Evolutionary conservation across 2,888 invertebrate species (phyloP).

Genomic region (Thera obeliscata): DNA sequence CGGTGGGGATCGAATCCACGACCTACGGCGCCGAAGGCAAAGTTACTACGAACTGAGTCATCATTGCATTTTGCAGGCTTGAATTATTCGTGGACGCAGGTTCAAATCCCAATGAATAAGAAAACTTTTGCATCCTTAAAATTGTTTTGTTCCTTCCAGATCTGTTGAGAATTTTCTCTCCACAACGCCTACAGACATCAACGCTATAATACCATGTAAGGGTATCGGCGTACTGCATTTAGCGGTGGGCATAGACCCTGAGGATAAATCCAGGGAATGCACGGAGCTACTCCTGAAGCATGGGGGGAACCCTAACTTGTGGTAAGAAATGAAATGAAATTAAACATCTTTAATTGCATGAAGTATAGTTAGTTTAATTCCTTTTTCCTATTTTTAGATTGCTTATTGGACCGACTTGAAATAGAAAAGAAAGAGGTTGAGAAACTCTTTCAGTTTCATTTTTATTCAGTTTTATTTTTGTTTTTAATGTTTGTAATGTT

Average conservation of each 20-base stretch:
- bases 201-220: slow-evolving; percentile 87
- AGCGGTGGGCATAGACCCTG: slow-evolving; percentile 88
- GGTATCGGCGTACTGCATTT: slow-evolving; percentile 91
- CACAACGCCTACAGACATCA: slow-evolving; percentile 85
- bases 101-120: neutral
- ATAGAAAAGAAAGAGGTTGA: no score
- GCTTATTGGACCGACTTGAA: no score
- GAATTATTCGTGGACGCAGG: neutral
- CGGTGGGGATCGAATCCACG: no score
- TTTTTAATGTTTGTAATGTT: no score
- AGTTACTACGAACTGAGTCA: no score
- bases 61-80: neutral
- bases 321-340: slow-evolving; percentile 64
- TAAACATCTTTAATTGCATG: no score
- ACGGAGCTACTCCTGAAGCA: slow-evolving; percentile 87
- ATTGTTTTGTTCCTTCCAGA: slow-evolving; percentile 59
- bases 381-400: no score
- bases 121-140: slow-evolving; percentile 1
- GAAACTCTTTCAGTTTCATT: no score
- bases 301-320: slow-evolving; percentile 90
- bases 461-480: no score
- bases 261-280: slow-evolving; percentile 85
- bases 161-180: slow-evolving; percentile 70
- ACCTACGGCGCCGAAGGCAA: no score
- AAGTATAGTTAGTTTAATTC: no score